These are phyloP conservation scores for Anabacerthia variegaticeps DNA, from an alignment of 2,797 vertebrate species.

Conservation along the genomic window DNA sequence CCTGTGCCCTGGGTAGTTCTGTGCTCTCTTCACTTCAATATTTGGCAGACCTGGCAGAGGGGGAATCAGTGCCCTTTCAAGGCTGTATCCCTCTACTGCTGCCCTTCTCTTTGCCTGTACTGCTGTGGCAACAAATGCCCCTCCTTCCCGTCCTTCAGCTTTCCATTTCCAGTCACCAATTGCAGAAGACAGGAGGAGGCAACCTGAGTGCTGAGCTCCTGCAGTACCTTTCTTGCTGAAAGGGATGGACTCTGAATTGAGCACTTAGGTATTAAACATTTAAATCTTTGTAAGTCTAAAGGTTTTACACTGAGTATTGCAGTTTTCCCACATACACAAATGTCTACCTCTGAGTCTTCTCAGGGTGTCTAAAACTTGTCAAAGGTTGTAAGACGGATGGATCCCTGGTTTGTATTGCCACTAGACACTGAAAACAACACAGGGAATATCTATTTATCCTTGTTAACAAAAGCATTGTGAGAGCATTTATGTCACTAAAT, in stretches of 20 bases:
- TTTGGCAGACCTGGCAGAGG: background rate
- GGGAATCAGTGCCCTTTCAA: background rate
- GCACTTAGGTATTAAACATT: background rate
- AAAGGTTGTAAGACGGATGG: background rate
- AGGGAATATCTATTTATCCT: background rate
- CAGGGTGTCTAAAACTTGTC: background rate
- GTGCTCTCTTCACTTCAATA: background rate
- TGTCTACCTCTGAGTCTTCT: background rate
- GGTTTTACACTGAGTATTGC: background rate
- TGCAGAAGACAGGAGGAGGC: background rate
- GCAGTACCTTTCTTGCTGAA: background rate
- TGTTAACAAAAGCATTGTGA: background rate
- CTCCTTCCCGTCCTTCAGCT: background rate
- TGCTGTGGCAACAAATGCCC: background rate
- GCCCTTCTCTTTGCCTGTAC: background rate
- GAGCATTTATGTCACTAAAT: background rate
- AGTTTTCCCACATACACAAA: background rate
- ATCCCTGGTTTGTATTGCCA: background rate
- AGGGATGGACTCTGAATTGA: background rate
- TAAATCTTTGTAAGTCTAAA: background rate
- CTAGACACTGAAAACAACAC: background rate
- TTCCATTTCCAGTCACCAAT: background rate
- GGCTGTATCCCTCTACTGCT: background rate
- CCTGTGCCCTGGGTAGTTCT: background rate
- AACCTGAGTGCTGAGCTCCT: background rate